Evolutionary conservation across 2,888 invertebrate species (phyloP), one percentile per base, ranked within the genome.

Genomic region (Bembecia ichneumoniformis): DNA sequence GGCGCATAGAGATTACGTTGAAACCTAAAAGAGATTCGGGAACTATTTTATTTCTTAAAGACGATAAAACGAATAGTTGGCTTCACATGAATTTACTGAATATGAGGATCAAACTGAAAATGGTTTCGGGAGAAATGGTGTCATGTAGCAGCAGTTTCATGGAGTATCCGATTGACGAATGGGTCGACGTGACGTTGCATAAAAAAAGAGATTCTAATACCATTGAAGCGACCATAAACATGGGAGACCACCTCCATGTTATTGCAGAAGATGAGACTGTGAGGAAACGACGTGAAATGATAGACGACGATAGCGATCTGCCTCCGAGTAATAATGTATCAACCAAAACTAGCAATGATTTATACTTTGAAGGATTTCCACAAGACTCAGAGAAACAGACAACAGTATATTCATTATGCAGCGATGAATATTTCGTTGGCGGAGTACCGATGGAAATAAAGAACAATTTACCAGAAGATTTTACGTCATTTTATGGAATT

Each of bases 191-290:
- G 9, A 59, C 57, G 1, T 34, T 88, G 43, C 59, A 64, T 34
- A 84, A 82, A 58, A 74, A 75, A 55, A 68, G 55, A 40, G 71
- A 72, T 13, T 64, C 67, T 35, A 73, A 72, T 52, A 70, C 76
- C n/a, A 71, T 88, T n/a, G 86, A 84, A 63, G 72, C 74, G 1
- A 60, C 68, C 14, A 66, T 87, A 13, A 87, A 88, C 59, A 63
- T 63, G 2, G 74, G 67, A 40, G 86, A 86, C 62, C 70, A 71
- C n/a, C 58, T 84, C 45, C 82, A 82, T 55, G 67, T 80, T 3
- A 51, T 73, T 13, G 56, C 73, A 47, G 67, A 64, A 28, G 56
- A 63, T 47, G 63, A 66, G 28, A 48, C 49, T 13, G 40, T 47
- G 17, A 56, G 57, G 49, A 60, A 52, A 35, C 57, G 40, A n/a